Evolutionary conservation across 2,797 vertebrate genomes (phyloP), one percentile per base, ranked within the genome.

Genomic region (Pangasius djambal): DNA sequence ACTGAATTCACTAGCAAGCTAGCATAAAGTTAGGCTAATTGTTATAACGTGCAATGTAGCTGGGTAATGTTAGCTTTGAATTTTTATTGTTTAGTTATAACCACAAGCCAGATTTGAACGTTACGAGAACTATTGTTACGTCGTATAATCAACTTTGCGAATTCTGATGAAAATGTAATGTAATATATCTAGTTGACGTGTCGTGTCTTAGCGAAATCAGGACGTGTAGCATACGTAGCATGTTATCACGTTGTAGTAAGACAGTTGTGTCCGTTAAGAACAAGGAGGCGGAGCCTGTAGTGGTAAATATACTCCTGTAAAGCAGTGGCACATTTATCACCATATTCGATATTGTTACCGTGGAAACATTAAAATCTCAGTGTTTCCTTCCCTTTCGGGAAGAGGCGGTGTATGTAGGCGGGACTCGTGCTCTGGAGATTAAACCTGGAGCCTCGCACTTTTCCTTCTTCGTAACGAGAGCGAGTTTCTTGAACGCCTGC

Each of bases 231-330:
- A 9, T 10, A 57, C 37, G 28, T 31, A 78, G 50, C 50, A 31
- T 31, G 44, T 25, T 22, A 12, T 48, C 9, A 52, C 10, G 6
- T 2, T 55, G 48, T 48, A 75, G 25, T 48, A 15, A 77, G 25
- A n/a, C 5, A 6, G 8, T 22, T 8, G 6, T 57, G 77, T 79
- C 50, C 1, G 9, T 12, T 61, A 82, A 61, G 22, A 40, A 61
- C 20, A 6, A 84, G 44, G 63, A 31, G 44, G 83, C 48, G 63
- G n/a, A 69, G 28, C 83, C 83, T 69, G 83, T 69, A 85, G 44
- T 69, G 63, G 63, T 67, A 69, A 69, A 84, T 31, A 84, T 16
- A 31, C 28, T 50, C 16, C 28, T 52, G 63, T 65, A 81, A 81
- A 57, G 18, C 78, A 81, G 78, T 81, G 52, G 52, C 37, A 61